Conservation (phyloP, 2,888 invertebrate genomes). For the Drosophila maculinotata region DNA sequence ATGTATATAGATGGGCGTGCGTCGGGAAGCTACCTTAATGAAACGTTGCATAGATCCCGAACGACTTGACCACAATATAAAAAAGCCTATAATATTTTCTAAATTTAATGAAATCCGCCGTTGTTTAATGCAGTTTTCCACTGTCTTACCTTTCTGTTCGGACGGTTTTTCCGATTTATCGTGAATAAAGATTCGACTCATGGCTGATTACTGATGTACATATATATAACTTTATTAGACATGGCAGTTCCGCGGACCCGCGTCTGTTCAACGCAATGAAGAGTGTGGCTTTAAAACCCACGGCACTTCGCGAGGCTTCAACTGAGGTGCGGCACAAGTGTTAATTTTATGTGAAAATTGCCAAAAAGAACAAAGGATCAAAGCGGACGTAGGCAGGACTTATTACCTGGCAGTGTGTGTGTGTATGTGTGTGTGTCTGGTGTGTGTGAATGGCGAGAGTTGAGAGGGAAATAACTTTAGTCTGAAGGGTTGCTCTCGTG, state of each 20-base stretch:
- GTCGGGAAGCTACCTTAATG: too few relatives aligned
- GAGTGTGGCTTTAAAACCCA: not conserved
- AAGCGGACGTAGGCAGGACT: too few relatives aligned
- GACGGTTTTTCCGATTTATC: not conserved
- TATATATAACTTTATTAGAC: too few relatives aligned
- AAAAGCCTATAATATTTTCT: too few relatives aligned
- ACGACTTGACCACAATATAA: too few relatives aligned
- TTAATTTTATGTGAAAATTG: not conserved
- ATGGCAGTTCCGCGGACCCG: too few relatives aligned
- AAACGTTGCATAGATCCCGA: too few relatives aligned
- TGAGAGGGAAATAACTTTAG: not conserved
- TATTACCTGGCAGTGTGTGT: not conserved
- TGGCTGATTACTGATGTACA: too few relatives aligned
- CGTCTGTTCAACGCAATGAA: conserved; percentile 3
- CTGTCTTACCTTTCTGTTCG: conserved; percentile 1
- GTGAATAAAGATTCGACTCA: not conserved
- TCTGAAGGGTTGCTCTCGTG: conserved; percentile 16
- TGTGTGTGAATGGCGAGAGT: not conserved
- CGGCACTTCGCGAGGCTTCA: not conserved
- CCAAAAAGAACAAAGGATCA: not conserved
- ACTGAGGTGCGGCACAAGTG: too few relatives aligned
- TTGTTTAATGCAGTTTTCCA: not conserved
- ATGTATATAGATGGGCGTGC: too few relatives aligned
- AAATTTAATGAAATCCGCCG: too few relatives aligned
- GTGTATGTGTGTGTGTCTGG: too few relatives aligned